Conservation (phyloP, 2,113 vertebrate species). For the Burhinus oedicnemus region DNA sequence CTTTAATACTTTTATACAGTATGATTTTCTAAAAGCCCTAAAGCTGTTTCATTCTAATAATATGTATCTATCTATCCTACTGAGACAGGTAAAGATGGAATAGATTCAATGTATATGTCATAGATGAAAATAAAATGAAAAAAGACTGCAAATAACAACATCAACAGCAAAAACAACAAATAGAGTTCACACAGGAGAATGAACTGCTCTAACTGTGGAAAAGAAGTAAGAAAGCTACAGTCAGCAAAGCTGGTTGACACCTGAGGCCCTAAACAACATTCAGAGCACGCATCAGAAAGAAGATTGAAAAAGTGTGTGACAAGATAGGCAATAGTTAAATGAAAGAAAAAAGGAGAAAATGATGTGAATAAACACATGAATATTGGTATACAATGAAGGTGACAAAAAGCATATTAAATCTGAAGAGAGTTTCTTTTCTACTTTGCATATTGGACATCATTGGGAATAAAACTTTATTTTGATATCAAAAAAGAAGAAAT, state of each 20-base stretch:
- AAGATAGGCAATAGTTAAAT: background rate
- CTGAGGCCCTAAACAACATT: background rate
- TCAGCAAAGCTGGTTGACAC: background rate
- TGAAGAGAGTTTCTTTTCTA: background rate
- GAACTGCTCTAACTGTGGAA: background rate
- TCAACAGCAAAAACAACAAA: background rate
- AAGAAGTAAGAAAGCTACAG: background rate
- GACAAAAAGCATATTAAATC: background rate
- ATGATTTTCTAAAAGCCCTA: background rate
- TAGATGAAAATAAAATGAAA: background rate
- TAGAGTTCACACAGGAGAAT: background rate
- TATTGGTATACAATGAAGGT: background rate
- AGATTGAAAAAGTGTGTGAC: background rate
- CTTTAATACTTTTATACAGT: background rate
- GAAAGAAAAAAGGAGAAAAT: background rate
- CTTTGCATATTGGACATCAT: background rate
- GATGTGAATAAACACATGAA: background rate
- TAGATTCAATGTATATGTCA: background rate
- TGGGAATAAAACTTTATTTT: background rate
- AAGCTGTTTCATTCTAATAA: background rate
- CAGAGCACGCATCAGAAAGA: background rate
- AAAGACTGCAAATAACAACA: background rate
- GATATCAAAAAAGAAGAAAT: background rate
- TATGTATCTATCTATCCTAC: background rate
- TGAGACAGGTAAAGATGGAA: background rate